Percentiles rank a stretch among this genome's conserved stretches.
Evolutionary conservation across 2,113 vertebrate species (phyloP).

Genomic region (Semicossyphus pulcher): DNA sequence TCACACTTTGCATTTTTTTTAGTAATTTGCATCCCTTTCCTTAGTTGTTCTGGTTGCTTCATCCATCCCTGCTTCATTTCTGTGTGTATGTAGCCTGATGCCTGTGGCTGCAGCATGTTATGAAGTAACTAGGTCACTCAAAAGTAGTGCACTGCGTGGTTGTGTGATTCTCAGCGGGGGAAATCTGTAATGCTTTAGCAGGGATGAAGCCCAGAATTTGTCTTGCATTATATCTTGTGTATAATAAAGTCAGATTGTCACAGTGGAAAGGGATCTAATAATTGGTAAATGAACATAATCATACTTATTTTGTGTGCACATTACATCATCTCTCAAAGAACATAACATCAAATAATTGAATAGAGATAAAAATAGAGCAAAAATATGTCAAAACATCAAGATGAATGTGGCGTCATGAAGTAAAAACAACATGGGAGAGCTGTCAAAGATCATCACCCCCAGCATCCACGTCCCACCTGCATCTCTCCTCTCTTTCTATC

Average conservation of each 20-base stretch:
- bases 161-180: conserved; percentile 26
- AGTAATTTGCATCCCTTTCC: background rate
- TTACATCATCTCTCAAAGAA: background rate
- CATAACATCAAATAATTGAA: background rate
- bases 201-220: background rate
- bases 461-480: background rate
- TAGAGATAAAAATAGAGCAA: background rate
- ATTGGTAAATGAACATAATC: background rate
- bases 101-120: conserved; percentile 24
- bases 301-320: background rate
- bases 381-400: background rate
- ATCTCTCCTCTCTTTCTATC: background rate
- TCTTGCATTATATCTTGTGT: background rate
- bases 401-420: background rate
- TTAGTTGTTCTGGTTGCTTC: background rate
- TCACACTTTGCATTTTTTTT: background rate
- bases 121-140: conserved; percentile 75
- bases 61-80: conserved; percentile 2
- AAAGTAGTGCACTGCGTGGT: conserved; percentile 52
- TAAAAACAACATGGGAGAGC: background rate
- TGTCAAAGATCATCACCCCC: background rate
- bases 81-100: background rate
- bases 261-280: background rate
- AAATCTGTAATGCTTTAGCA: conserved; percentile 30
- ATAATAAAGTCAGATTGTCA: background rate